These are phyloP conservation scores for Lerema accius DNA, from an alignment of 1,140 invertebrate species.

Conservation along the genomic window DNA sequence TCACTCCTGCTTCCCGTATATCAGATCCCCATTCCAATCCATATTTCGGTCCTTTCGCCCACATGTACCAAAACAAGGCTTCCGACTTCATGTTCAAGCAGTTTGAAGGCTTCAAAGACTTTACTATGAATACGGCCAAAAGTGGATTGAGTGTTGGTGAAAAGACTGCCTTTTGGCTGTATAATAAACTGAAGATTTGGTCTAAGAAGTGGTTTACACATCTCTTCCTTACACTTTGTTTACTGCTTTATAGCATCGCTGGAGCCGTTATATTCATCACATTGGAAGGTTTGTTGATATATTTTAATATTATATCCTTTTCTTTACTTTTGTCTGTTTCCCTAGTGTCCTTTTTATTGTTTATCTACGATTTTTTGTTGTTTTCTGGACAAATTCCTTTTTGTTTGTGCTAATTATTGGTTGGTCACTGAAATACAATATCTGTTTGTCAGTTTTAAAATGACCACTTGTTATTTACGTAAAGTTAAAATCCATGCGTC, in stretches of 20 bases:
- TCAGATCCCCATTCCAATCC: constrained; percentile 73
- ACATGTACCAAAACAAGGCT: constrained; percentile 85
- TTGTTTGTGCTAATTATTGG: no score
- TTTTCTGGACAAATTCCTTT: no score
- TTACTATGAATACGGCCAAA: constrained; percentile 88
- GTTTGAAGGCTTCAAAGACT: constrained; percentile 89
- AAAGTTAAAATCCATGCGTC: no score
- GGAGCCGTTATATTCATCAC: constrained; percentile 90
- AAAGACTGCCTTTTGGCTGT: constrained; percentile 90
- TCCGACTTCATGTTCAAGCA: constrained; percentile 90
- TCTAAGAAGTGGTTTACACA: constrained; percentile 95
- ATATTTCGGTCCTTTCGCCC: constrained; percentile 82
- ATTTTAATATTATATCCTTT: constrained; percentile 20
- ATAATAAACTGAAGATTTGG: constrained; percentile 89
- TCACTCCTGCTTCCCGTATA: constrained; percentile 77
- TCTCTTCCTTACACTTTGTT: constrained; percentile 90
- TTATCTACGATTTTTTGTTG: no score
- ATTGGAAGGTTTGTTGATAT: constrained; percentile 87
- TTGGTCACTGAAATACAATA: not conserved
- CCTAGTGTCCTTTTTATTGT: no score
- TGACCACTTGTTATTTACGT: no score
- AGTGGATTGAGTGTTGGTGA: constrained; percentile 91
- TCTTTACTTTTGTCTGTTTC: no score
- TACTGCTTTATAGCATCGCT: constrained; percentile 89
- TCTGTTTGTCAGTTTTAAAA: constrained; percentile 1